Base-by-base conservation (phyloP, 2,113 vertebrate genomes). In the Dunckerocampus dactyliophorus region DNA sequence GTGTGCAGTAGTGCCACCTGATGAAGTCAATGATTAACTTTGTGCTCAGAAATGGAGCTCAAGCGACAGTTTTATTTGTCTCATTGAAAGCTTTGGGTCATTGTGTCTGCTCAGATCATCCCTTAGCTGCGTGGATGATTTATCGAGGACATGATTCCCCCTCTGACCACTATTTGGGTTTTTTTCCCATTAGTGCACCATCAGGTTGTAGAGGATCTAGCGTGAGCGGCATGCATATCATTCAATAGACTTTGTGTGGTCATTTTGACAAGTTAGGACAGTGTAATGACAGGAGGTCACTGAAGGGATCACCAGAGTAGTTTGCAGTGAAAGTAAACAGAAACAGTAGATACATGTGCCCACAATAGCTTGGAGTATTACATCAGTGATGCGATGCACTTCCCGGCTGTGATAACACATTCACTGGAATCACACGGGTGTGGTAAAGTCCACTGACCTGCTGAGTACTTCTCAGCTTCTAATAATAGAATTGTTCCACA, bases 21-120 rank as follows among this genome's bases (percentile, higher is more conserved):
- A 66, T 45, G 22, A 42, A 72, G 84, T 86, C 65, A 81, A 84
- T 88, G 74, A 89, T 87, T 89, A 82, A 85, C 82, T n/a, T 3
- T 55, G 22, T 59, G 47, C 65, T 61, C 48, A 3, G 69, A 58
- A 74, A 73, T 67, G 19, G 31, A 16, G 59, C 62, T 39, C 6
- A 10, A 50, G 48, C 49, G 61, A 63, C 48, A 24, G 37, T 65
- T 70, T 59, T 49, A 70, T 72, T 70, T 51, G 62, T 28, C 63
- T 59, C 47, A 12, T 21, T 21, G 42, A 43, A 47, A 46, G 51
- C 56, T 31, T 56, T 53, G 21, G 10, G 47, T 68, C 47, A 63
- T 72, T 68, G 43, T 60, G 24, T 4, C 9, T 11, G 46, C 60
- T 62, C 76, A 24, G 22, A 11, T 55, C 12, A 37, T 48, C 55